These are phyloP conservation scores for Ploceus nigricollis DNA, from an alignment of 2,113 vertebrate species.

Conservation along the genomic window DNA sequence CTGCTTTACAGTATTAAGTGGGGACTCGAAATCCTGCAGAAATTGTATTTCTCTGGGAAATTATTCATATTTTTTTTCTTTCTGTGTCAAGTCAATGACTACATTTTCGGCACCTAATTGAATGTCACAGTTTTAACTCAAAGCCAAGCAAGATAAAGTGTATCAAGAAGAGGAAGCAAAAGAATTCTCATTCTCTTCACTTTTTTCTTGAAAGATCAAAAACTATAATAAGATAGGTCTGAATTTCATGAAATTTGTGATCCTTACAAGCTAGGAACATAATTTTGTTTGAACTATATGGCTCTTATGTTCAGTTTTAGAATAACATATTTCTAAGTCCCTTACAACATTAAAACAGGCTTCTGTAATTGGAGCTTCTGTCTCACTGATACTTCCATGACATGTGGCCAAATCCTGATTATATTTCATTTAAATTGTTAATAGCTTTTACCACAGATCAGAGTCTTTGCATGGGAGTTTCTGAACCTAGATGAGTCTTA, in stretches of 20 bases:
- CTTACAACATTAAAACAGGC: background rate
- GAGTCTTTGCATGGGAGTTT: background rate
- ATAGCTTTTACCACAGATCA: background rate
- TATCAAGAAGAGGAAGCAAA: background rate
- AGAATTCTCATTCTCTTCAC: background rate
- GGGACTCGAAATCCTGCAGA: background rate
- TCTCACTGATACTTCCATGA: background rate
- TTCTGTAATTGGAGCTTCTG: background rate
- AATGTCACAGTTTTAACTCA: conserved; percentile 28
- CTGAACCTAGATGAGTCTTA: background rate
- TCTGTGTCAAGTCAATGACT: background rate
- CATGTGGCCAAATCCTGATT: background rate
- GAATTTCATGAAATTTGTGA: background rate
- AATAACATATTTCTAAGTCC: background rate
- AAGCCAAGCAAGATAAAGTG: background rate
- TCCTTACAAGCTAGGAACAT: background rate
- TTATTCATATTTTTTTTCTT: conserved; percentile 3
- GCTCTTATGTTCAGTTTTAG: background rate
- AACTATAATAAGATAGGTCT: background rate
- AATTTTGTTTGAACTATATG: background rate
- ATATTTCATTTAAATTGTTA: conserved; percentile 11
- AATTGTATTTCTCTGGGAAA: background rate
- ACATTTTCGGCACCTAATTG: conserved; percentile 19
- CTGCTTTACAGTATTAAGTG: background rate
- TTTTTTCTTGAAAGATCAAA: conserved; percentile 30